A percentile compares a stretch with the other conserved stretches of the same genome.
Conservation (phyloP, 2,113 vertebrate species). For the Mesembrinibis cayennensis region DNA sequence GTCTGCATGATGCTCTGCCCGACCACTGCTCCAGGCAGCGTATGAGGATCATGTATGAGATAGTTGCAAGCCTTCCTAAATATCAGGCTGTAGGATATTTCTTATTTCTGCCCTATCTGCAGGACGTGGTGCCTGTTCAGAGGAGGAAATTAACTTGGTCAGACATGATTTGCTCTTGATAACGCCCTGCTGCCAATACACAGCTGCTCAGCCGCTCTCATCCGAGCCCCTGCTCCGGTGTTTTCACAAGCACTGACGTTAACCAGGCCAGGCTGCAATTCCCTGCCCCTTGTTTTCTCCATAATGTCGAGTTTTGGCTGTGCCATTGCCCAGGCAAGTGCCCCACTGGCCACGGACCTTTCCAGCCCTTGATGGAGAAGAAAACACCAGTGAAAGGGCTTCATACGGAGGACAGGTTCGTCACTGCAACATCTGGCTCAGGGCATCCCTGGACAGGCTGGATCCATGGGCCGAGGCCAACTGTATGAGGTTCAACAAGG, state of each 20-base stretch:
- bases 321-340: background rate
- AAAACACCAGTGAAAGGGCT: background rate
- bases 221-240: accelerated
- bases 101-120: background rate
- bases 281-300: background rate
- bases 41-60: background rate
- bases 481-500: too few relatives aligned
- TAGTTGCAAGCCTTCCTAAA: background rate
- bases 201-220: background rate
- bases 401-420: background rate
- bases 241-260: accelerated
- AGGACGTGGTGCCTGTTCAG: background rate
- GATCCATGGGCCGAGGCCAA: too few relatives aligned
- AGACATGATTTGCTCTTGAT: background rate
- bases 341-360: accelerated
- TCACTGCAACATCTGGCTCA: background rate
- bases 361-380: background rate
- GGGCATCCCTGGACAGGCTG: background rate
- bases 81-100: background rate
- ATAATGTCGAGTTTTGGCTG: accelerated
- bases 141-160: background rate
- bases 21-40: background rate
- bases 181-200: background rate
- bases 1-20: background rate
- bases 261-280: background rate